These are phyloP conservation scores for Drosophila bocqueti DNA, from an alignment of 1,140 invertebrate species.

Conservation along the genomic window DNA sequence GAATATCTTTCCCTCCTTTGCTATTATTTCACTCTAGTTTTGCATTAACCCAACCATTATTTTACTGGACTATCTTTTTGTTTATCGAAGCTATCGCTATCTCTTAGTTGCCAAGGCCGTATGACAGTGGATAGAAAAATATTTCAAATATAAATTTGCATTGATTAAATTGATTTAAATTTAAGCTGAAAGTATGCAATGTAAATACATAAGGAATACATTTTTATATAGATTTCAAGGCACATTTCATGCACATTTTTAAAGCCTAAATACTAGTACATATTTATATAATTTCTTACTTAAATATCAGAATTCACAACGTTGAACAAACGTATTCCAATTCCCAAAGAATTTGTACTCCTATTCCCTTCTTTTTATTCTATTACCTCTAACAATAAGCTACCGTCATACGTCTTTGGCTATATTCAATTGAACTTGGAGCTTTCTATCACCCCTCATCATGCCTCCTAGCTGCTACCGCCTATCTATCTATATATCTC, in stretches of 20 bases:
- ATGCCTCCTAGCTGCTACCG: conserved; percentile 27
- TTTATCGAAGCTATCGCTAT: conserved; percentile 24
- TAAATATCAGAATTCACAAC: background rate
- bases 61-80: conserved; percentile 43
- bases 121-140: conserved; percentile 12
- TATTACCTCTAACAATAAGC: conserved; percentile 6
- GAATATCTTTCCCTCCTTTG: conserved; percentile 44
- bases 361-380: background rate
- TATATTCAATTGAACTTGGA: background rate
- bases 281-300: background rate
- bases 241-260: background rate
- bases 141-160: background rate
- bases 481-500: conserved; percentile 21
- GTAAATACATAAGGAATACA: background rate
- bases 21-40: conserved; percentile 49
- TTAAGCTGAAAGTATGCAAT: too few species aligned
- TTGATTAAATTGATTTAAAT: background rate
- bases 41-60: conserved; percentile 54
- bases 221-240: background rate
- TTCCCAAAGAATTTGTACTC: background rate
- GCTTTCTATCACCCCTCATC: conserved; percentile 37
- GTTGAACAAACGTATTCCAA: background rate
- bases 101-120: too few species aligned
- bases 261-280: background rate
- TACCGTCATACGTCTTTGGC: conserved; percentile 5